phyloP scores from a whole-genome alignment of 2,888 invertebrate genomes.

The Eugnorisma glareosa region DNA sequence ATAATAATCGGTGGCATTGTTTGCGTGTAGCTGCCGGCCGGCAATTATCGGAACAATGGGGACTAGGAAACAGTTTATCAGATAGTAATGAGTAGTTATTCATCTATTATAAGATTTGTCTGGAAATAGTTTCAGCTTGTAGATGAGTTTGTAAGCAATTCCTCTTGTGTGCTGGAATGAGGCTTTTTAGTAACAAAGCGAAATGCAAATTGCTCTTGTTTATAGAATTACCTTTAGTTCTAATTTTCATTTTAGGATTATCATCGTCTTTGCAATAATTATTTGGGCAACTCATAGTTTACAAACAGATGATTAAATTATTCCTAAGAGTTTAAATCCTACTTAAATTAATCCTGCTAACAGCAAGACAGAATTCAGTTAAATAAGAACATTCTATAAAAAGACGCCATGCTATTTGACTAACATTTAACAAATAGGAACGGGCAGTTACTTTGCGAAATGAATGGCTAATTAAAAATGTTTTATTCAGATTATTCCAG shows the following conservation, averaged over 20 bases:
- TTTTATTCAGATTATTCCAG: slow-evolving; percentile 53
- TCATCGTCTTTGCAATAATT: not conserved
- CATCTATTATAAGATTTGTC: slow-evolving; percentile 51
- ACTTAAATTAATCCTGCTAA: not conserved
- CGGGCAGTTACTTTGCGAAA: slow-evolving; percentile 43
- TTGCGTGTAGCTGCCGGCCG: slow-evolving; percentile 70
- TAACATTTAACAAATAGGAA: slow-evolving; percentile 37
- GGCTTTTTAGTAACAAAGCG: not conserved
- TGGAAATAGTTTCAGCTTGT: slow-evolving; percentile 35
- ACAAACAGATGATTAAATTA: not conserved
- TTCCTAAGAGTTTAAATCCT: not conserved
- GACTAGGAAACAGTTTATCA: slow-evolving; percentile 66
- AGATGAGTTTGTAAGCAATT: slow-evolving; percentile 22
- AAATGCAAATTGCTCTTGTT: slow-evolving; percentile 23
- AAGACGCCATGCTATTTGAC: slow-evolving; percentile 33
- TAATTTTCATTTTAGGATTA: not conserved
- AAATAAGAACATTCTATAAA: slow-evolving; percentile 26
- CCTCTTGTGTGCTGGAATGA: not conserved
- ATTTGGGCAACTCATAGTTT: too few relatives aligned
- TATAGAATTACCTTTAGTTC: not conserved
- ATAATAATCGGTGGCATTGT: slow-evolving; percentile 79
- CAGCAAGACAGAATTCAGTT: not conserved
- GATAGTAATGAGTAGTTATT: slow-evolving; percentile 59
- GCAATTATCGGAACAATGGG: slow-evolving; percentile 70
- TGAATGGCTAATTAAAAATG: slow-evolving; percentile 58